phyloP scores from a whole-genome alignment of 2,888 invertebrate species.

The Chrysodeixis includens region DNA sequence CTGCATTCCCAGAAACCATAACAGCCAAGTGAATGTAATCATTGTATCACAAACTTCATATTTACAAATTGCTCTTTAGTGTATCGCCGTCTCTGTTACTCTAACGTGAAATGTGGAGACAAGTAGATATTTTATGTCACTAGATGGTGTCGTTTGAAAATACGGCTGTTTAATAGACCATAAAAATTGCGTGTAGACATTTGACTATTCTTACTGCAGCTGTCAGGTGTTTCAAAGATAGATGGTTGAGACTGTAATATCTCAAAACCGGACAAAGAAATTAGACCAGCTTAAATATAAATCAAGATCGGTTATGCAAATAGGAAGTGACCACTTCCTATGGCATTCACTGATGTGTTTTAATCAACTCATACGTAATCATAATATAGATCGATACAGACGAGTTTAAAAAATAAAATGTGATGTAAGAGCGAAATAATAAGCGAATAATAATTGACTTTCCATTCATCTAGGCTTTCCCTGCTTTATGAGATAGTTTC shows the following conservation, averaged over 20 bases:
- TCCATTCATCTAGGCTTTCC: conserved; percentile 6
- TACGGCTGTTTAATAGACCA: too few relatives aligned
- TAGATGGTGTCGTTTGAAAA: too few relatives aligned
- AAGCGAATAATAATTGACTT: conserved; percentile 14
- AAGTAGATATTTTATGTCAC: too few relatives aligned
- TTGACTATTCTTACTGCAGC: too few relatives aligned
- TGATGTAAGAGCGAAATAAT: conserved; percentile 46
- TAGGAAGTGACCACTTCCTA: conserved; percentile 42
- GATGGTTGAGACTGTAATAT: not conserved
- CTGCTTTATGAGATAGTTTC: not conserved
- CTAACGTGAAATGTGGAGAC: too few relatives aligned
- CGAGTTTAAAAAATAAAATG: conserved; percentile 32
- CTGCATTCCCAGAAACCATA: not conserved
- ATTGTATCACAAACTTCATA: too few relatives aligned
- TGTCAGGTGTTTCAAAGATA: not conserved
- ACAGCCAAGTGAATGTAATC: not conserved
- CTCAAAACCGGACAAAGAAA: not conserved
- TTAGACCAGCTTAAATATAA: conserved; percentile 27
- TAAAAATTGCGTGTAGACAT: too few relatives aligned
- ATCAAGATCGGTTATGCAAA: conserved; percentile 49
- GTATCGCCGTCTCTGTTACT: too few relatives aligned
- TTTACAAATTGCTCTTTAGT: too few relatives aligned
- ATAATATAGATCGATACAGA: conserved; percentile 43
- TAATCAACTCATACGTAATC: conserved; percentile 56
- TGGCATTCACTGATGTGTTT: conserved; percentile 36